Conservation (phyloP, 2,888 invertebrate species). For the Rhagophthalmus giganteus region DNA sequence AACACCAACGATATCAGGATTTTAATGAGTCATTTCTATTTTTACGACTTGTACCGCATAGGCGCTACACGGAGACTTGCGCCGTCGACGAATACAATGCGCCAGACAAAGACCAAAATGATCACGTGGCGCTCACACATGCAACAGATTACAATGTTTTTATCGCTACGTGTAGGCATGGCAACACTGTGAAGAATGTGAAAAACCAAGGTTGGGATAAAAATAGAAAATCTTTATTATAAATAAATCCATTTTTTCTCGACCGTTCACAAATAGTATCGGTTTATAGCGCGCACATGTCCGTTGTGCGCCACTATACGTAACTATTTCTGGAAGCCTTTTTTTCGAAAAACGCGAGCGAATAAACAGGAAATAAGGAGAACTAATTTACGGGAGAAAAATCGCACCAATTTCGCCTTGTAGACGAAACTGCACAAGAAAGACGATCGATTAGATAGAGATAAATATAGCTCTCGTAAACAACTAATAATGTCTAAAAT, state of each 20-base stretch:
- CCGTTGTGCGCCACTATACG: slow-evolving; percentile 4
- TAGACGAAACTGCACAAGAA: slow-evolving; percentile 10
- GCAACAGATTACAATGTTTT: slow-evolving; percentile 48
- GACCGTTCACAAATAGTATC: slow-evolving; percentile 46
- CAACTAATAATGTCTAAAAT: slow-evolving; percentile 13
- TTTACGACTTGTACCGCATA: slow-evolving; percentile 18
- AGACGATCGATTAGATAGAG: slow-evolving; percentile 18
- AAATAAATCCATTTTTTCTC: slow-evolving; percentile 54
- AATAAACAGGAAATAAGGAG: not conserved
- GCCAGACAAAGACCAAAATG: slow-evolving; percentile 21
- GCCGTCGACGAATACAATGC: slow-evolving; percentile 13
- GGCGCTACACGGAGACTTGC: slow-evolving; percentile 22
- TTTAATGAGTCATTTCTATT: slow-evolving; percentile 33
- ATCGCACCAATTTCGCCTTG: slow-evolving; percentile 1
- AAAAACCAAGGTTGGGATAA: slow-evolving; percentile 54
- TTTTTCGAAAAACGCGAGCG: not conserved
- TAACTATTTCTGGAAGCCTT: slow-evolving; percentile 1
- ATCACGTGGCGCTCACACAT: slow-evolving; percentile 40
- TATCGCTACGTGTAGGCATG: slow-evolving; percentile 43
- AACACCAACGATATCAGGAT: slow-evolving; percentile 27
- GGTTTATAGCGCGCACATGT: slow-evolving; percentile 23
- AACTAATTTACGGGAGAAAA: not conserved
- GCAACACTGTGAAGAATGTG: slow-evolving; percentile 52
- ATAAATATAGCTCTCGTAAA: slow-evolving; percentile 10
- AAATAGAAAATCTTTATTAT: slow-evolving; percentile 56